Evolutionary conservation across 2,797 vertebrate genomes (phyloP).

Genomic region (Carcharodon carcharias): DNA sequence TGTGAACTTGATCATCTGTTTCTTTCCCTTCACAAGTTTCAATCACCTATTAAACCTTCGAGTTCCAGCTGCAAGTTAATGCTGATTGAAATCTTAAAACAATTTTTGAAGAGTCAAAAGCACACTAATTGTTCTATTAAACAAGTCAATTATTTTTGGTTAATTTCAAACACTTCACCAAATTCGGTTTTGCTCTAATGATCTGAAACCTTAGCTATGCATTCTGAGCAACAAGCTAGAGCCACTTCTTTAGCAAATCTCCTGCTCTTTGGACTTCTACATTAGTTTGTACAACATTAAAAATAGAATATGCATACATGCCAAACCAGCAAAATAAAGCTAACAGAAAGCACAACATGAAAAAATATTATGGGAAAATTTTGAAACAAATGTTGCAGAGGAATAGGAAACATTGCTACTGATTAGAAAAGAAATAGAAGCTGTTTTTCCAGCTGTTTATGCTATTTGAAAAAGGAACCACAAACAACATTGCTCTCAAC

Average conservation of each 20-base stretch:
- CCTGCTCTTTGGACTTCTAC: neutral
- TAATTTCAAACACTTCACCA: conserved; percentile 51
- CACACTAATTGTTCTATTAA: conserved; percentile 65
- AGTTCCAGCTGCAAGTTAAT: conserved; percentile 64
- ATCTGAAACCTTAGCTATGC: conserved; percentile 41
- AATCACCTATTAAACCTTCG: conserved; percentile 65
- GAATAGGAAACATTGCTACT: neutral
- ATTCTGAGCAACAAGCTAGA: neutral
- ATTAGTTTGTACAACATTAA: neutral
- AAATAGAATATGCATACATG: neutral
- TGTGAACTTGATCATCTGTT: conserved; percentile 74
- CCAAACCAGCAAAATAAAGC: neutral
- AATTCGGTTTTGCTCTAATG: conserved; percentile 47
- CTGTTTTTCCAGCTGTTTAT: neutral
- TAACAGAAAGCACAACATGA: neutral
- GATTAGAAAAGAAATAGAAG: neutral
- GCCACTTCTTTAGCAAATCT: neutral
- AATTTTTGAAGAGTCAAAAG: conserved; percentile 48
- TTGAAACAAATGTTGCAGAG: neutral
- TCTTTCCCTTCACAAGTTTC: conserved; percentile 61
- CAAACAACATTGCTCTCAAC: neutral
- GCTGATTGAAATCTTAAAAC: conserved; percentile 58
- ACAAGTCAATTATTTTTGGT: conserved; percentile 56
- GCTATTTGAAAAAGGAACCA: neutral
- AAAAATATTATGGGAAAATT: neutral